Base-by-base conservation (phyloP, 2,888 invertebrate genomes). In the Iphiclides podalirius region DNA sequence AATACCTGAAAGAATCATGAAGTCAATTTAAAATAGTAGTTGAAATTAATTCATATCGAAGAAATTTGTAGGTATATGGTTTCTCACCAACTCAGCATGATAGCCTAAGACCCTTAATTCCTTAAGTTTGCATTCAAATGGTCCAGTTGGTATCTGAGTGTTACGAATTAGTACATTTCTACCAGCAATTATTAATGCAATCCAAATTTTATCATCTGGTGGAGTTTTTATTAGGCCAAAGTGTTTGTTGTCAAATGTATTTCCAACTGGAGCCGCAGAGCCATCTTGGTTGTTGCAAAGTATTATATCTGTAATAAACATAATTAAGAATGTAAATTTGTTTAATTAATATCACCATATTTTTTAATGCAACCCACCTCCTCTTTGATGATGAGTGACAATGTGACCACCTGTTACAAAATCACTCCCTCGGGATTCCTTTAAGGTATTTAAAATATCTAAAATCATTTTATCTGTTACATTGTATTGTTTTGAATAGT, bases 361-460 rank as follows among this genome's bases (percentile, higher is more conserved):
- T n/a, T n/a, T n/a, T n/a, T n/a, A 9, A 42, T 15, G 33, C 35
- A 9, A 50, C 51, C 58, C 74, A 92, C 92, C 92, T 66, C 92
- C 90, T 72, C 90, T 89, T 57, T 90, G 84, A 66, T 90, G 92
- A 62, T 95, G 94, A 6, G 95, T 93, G 54, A 95, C 67, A 53
- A 95, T 75, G 67, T 94, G 93, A 51, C 90, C 83, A 3, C 85
- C 73, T 51, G 70, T 63, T 1, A 91, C 75, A 70, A 75, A 88
- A 0, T 90, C 74, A 13, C 78, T 64, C 4, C 89, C 86, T 0
- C 92, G 75, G n/a, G 86, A 63, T 33, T 79, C 70, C 52, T 75
- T 75, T 2, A 91, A 59, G 0, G 79, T 64, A 42, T 89, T 89
- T n/a, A 88, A 75, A 0, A 92, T 72, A 66, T 92, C 92, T 33